A percentile compares a stretch with the other conserved stretches of the same genome.
Evolutionary conservation across 2,888 invertebrate species (phyloP).

Genomic region (Habroteleia sp.): DNA sequence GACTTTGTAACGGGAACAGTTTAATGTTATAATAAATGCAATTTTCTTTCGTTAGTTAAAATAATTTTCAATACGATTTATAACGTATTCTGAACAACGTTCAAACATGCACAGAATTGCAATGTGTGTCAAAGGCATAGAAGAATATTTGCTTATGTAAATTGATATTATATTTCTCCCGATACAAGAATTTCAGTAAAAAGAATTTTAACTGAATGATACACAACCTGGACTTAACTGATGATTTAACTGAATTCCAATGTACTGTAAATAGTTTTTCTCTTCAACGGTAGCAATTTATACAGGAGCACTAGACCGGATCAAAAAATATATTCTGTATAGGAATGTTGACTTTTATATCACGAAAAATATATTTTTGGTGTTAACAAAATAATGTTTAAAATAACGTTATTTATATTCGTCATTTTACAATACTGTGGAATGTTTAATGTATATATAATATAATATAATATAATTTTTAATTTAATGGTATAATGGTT

Average conservation of each 20-base stretch:
- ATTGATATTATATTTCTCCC: conserved; percentile 27
- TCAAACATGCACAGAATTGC: conserved; percentile 5
- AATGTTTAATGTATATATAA: no score
- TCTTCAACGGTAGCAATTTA: conserved; percentile 28
- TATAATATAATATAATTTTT: no score
- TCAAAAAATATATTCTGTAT: conserved; percentile 17
- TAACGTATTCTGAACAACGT: conserved; percentile 7
- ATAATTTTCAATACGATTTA: not conserved
- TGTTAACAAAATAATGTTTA: no score
- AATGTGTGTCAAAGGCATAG: conserved; percentile 12
- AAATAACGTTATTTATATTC: no score
- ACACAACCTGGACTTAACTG: conserved; percentile 15
- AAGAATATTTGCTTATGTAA: conserved; percentile 17
- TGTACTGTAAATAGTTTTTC: conserved; percentile 28
- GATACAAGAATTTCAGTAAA: conserved; percentile 30
- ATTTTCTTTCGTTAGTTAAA: no score
- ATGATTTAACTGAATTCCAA: conserved; percentile 31
- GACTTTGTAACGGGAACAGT: no score
- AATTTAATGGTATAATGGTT: no score
- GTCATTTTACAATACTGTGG: no score
- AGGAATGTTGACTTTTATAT: conserved; percentile 13
- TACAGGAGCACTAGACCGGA: conserved; percentile 14
- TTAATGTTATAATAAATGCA: no score
- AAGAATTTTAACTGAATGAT: conserved; percentile 13
- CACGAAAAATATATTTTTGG: conserved; percentile 5